Conservation (phyloP, 2,888 invertebrate species). For the Electrophaes corylata region DNA sequence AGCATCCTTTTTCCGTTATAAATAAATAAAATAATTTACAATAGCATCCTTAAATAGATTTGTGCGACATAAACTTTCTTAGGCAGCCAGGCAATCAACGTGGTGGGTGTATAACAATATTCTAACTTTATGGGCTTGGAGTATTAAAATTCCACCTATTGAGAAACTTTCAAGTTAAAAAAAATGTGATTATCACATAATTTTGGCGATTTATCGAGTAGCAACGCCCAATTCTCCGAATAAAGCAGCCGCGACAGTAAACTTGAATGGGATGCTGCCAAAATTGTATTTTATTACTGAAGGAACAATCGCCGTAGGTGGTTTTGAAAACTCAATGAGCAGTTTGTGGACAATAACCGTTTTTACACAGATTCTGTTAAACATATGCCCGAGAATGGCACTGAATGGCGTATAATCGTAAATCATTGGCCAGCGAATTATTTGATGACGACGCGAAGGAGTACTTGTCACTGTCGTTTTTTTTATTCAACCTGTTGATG, state of each 20-base stretch:
- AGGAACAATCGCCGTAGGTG: constrained; percentile 53
- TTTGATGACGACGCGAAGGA: constrained; percentile 1
- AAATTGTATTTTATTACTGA: constrained; percentile 52
- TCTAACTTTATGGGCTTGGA: background rate
- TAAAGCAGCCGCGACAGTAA: constrained; percentile 41
- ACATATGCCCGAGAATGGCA: constrained; percentile 12
- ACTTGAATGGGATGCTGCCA: constrained; percentile 53
- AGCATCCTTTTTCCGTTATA: too few relatives aligned
- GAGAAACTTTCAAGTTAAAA: constrained; percentile 12
- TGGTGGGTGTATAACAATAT: constrained; percentile 37
- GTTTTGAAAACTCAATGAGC: constrained; percentile 36
- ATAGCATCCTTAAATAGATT: background rate
- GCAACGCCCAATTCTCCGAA: constrained; percentile 47
- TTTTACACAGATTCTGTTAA: constrained; percentile 16
- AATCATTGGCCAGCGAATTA: constrained; percentile 12
- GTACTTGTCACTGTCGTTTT: too few relatives aligned
- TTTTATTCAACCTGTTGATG: too few relatives aligned
- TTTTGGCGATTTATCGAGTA: constrained; percentile 28
- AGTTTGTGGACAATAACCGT: constrained; percentile 16
- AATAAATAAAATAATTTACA: background rate
- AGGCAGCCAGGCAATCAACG: constrained; percentile 1
- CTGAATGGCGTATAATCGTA: constrained; percentile 19
- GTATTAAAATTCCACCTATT: constrained; percentile 14
- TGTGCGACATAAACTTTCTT: background rate
- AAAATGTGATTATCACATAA: constrained; percentile 19